phyloP scores from a whole-genome alignment of 37 sponge, comb jelly and placozoan genomes.

The Tethya wilhelma region DNA sequence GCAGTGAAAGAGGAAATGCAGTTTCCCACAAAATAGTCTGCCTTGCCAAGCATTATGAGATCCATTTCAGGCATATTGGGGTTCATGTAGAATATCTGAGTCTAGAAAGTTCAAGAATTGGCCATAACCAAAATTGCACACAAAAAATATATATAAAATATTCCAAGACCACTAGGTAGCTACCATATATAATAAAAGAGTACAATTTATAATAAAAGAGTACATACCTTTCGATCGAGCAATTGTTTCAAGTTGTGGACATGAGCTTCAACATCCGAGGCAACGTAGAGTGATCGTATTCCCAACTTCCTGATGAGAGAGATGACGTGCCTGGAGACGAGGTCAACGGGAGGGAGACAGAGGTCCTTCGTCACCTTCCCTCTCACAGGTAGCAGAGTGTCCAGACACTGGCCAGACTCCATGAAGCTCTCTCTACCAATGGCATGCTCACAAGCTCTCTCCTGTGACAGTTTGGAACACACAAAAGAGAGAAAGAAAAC shows the following conservation, averaged over 20 bases:
- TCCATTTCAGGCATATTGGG: constrained; percentile 75
- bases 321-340: constrained; percentile 30
- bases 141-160: too few species aligned
- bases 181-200: too few species aligned
- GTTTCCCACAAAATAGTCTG: constrained; percentile 82
- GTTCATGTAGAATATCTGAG: constrained; percentile 21
- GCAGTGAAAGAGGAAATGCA: constrained; percentile 91
- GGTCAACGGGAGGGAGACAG: constrained; percentile 61
- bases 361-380: constrained; percentile 63
- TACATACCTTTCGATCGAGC: constrained; percentile 25
- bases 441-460: constrained; percentile 72
- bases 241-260: constrained; percentile 1
- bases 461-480: constrained; percentile 20
- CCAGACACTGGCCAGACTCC: constrained; percentile 90
- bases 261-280: constrained; percentile 50
- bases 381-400: constrained; percentile 44
- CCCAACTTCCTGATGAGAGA: constrained; percentile 3
- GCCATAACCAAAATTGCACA: too few species aligned
- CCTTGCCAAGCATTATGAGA: constrained; percentile 59
- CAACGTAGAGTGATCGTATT: constrained; percentile 53
- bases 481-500: not conserved
- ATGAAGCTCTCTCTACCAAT: constrained; percentile 57
- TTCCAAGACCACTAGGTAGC: too few species aligned
- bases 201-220: not conserved
- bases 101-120: not conserved